Evolutionary conservation across 2,113 vertebrate genomes (phyloP).

Genomic region (Cyprinus carpio): DNA sequence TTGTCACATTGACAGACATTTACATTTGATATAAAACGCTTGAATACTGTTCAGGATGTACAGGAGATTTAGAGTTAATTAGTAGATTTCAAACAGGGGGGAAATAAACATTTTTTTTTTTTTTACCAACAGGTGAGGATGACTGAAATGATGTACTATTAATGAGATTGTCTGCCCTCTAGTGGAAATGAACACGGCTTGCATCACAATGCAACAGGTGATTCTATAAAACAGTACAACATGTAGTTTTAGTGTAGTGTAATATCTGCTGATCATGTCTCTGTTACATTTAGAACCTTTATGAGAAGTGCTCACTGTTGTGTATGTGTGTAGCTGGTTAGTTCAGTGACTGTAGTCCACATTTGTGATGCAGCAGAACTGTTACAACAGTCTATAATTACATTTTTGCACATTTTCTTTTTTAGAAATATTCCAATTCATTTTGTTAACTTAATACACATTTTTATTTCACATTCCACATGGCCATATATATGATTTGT

Average conservation of each 20-base stretch:
- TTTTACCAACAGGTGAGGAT: not conserved
- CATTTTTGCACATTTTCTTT: not conserved
- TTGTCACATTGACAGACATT: too few species aligned
- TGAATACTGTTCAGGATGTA: too few species aligned
- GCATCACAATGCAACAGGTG: not conserved
- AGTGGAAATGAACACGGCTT: not conserved
- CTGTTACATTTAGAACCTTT: not conserved
- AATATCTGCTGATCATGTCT: not conserved
- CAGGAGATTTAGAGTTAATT: not conserved
- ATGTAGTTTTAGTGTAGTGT: not conserved
- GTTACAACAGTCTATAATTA: not conserved
- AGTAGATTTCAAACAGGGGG: not conserved
- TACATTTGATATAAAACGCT: too few species aligned
- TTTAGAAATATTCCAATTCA: too few species aligned
- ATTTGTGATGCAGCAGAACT: not conserved
- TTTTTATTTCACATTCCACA: not conserved
- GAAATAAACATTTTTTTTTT: not conserved
- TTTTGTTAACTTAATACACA: not conserved
- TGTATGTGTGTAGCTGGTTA: not conserved
- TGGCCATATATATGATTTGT: not conserved
- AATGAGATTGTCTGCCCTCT: not conserved
- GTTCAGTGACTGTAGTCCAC: not conserved
- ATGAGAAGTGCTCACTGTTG: not conserved
- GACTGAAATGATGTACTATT: not conserved
- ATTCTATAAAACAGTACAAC: not conserved